Conservation (phyloP, 2,113 vertebrate species). For the Euleptes europaea region DNA sequence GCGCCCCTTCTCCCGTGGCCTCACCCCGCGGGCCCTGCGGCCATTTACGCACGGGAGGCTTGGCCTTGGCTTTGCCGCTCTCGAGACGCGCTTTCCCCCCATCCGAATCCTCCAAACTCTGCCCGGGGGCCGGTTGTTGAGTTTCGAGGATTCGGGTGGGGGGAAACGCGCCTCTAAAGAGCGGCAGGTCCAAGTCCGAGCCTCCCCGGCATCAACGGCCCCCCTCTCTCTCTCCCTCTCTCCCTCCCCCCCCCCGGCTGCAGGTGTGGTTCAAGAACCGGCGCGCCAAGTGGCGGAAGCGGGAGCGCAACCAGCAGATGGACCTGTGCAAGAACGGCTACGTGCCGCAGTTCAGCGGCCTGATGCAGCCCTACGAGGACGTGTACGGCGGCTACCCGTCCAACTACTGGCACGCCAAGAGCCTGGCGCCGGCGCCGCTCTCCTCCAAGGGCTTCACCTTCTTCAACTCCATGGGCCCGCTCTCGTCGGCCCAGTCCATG, state of each 20-base stretch:
- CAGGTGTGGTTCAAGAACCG: conserved; percentile 99
- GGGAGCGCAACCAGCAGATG: conserved; percentile 98
- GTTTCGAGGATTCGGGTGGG: too few species aligned
- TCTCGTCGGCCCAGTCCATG: conserved; percentile 93
- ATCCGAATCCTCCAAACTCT: too few species aligned
- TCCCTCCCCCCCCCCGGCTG: conserved; percentile 5
- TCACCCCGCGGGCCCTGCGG: too few species aligned
- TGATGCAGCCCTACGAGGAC: conserved; percentile 98
- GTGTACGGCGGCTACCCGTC: conserved; percentile 97
- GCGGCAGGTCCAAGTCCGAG: too few species aligned
- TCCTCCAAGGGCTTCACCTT: conserved; percentile 98
- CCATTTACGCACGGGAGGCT: too few species aligned
- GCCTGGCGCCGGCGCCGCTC: conserved; percentile 89
- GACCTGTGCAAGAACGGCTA: conserved; percentile 98
- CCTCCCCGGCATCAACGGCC: too few species aligned
- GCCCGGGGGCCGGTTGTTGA: too few species aligned
- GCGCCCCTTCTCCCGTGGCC: too few species aligned
- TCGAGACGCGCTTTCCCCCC: too few species aligned
- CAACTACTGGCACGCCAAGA: conserved; percentile 99
- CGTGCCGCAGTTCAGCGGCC: conserved; percentile 97
- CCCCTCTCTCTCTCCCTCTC: neutral
- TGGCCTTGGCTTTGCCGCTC: too few species aligned
- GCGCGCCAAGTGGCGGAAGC: conserved; percentile 97
- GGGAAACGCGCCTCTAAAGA: too few species aligned
- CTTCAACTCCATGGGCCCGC: conserved; percentile 98